These are phyloP conservation scores for Anguilla pacifica DNA, from an alignment of 2,797 vertebrate genomes.

Conservation along the genomic window DNA sequence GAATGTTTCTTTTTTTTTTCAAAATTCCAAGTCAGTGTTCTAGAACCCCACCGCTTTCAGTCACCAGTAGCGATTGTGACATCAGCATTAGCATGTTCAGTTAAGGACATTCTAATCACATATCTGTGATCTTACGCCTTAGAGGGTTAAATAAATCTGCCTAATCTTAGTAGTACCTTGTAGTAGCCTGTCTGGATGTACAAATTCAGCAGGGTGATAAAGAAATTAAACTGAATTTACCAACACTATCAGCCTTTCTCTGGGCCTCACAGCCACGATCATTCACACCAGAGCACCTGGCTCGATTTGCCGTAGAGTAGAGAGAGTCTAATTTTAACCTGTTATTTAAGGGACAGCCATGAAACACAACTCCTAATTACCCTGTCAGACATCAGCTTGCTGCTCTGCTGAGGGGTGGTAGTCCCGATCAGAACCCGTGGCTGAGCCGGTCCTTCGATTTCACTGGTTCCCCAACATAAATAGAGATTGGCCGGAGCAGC, in stretches of 20 bases:
- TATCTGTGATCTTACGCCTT: too few relatives aligned
- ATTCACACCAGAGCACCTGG: slow-evolving; percentile 22
- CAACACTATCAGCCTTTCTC: slow-evolving; percentile 12
- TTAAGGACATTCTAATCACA: too few relatives aligned
- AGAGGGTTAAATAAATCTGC: not conserved
- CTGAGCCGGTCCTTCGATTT: not conserved
- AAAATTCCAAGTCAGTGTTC: too few relatives aligned
- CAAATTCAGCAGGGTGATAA: slow-evolving; percentile 30
- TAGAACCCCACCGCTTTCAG: not conserved
- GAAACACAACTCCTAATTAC: slow-evolving; percentile 68
- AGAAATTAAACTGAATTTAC: slow-evolving; percentile 41
- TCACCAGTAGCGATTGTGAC: too few relatives aligned
- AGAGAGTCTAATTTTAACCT: slow-evolving; percentile 63
- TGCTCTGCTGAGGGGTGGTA: slow-evolving; percentile 18
- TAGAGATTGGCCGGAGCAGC: not conserved
- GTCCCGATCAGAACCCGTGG: too few relatives aligned
- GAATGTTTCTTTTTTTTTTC: too few relatives aligned
- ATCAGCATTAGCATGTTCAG: too few relatives aligned
- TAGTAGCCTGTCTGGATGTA: not conserved
- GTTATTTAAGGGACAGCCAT: slow-evolving; percentile 63
- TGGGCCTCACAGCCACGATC: not conserved
- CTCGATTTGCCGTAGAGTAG: slow-evolving; percentile 63
- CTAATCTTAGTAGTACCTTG: not conserved
- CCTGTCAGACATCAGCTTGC: slow-evolving; percentile 63
- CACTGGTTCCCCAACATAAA: not conserved